Percentiles rank a stretch among this genome's conserved stretches.
Evolutionary conservation across 2,888 invertebrate species (phyloP).

Genomic region (Mesorhabditis belari): DNA sequence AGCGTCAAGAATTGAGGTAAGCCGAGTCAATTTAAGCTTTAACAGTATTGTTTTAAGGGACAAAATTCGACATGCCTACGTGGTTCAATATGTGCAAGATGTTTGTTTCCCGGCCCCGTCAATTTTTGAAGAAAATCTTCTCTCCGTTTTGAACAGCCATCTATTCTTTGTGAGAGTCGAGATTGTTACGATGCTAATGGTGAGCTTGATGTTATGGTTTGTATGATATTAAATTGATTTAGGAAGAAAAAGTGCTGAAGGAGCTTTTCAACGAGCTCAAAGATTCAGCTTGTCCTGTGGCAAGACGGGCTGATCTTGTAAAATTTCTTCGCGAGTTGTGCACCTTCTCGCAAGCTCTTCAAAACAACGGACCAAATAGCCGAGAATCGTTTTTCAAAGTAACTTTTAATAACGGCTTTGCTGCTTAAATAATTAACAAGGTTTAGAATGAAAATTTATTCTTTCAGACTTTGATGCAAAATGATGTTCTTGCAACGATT

Average conservation of each 20-base stretch:
- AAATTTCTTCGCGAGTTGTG: slow-evolving; percentile 97
- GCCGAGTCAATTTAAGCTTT: no score
- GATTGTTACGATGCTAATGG: slow-evolving; percentile 86
- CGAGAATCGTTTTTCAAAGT: slow-evolving; percentile 93
- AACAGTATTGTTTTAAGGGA: slow-evolving; percentile 59
- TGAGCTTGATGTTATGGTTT: slow-evolving; percentile 31
- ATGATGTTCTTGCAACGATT: slow-evolving; percentile 46
- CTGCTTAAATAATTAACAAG: not conserved
- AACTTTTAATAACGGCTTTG: not conserved
- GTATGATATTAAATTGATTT: not conserved
- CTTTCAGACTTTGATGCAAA: slow-evolving; percentile 39
- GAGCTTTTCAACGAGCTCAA: slow-evolving; percentile 88
- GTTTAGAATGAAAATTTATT: not conserved
- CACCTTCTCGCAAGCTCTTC: slow-evolving; percentile 95
- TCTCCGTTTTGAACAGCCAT: slow-evolving; percentile 93
- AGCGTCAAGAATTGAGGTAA: slow-evolving; percentile 77
- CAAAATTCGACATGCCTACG: slow-evolving; percentile 98
- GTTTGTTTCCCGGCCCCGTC: slow-evolving; percentile 96
- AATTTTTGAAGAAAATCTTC: slow-evolving; percentile 97
- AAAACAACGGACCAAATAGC: slow-evolving; percentile 90
- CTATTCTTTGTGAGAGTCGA: slow-evolving; percentile 99
- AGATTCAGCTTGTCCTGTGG: slow-evolving; percentile 76
- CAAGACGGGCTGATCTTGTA: slow-evolving; percentile 83
- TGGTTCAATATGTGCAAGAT: slow-evolving; percentile 95
- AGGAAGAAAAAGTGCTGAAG: slow-evolving; percentile 92